phyloP scores from a whole-genome alignment of 2,797 vertebrate species.

The Acestrorhynchus altus region DNA sequence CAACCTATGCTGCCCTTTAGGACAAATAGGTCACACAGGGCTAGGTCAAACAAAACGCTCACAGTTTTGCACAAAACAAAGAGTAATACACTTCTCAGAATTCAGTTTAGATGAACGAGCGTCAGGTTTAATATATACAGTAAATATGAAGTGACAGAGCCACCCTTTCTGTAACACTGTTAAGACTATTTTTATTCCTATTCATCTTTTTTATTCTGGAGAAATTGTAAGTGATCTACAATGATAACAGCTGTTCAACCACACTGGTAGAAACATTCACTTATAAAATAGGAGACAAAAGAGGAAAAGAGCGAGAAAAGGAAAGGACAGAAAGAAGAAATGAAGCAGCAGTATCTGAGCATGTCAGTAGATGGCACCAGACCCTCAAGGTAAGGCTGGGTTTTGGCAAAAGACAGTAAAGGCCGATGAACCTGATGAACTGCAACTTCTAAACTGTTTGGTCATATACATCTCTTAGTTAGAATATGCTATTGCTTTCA shows the following conservation, averaged over 20 bases:
- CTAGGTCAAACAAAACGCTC: not conserved
- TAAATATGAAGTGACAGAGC: not conserved
- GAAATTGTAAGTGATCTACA: no score
- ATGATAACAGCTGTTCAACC: no score
- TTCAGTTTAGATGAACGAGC: slow-evolving; percentile 8
- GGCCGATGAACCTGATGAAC: not conserved
- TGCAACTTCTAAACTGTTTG: slow-evolving; percentile 4
- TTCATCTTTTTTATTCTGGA: no score
- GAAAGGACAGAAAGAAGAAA: no score
- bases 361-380: slow-evolving; percentile 24
- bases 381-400: not conserved
- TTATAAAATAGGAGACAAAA: no score
- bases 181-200: no score
- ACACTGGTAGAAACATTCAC: no score
- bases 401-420: no score
- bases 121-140: not conserved
- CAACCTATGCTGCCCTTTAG: not conserved
- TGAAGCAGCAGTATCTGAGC: not conserved
- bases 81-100: not conserved
- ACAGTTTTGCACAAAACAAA: slow-evolving; percentile 17
- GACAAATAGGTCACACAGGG: slow-evolving; percentile 15
- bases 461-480: not conserved
- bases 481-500: slow-evolving; percentile 23
- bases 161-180: no score
- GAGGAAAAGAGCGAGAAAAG: no score